phyloP scores from a whole-genome alignment of 2,797 vertebrate species.

The Mormyrus hasselquistii region DNA sequence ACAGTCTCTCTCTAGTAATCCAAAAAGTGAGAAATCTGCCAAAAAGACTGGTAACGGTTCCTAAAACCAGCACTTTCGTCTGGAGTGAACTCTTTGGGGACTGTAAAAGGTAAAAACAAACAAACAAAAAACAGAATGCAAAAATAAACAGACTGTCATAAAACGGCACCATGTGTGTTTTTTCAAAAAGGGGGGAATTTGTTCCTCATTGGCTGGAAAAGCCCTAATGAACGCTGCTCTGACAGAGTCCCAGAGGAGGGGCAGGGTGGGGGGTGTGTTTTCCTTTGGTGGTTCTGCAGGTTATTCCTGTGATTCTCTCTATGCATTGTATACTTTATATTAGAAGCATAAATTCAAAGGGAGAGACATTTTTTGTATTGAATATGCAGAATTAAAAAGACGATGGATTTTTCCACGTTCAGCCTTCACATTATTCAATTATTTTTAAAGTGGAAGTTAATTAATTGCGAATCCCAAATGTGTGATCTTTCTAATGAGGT shows the following conservation, averaged over 20 bases:
- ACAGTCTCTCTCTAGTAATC: conserved; percentile 30
- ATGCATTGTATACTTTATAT: conserved; percentile 47
- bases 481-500: conserved; percentile 30
- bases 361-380: conserved; percentile 35
- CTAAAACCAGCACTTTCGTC: conserved; percentile 22
- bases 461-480: conserved; percentile 21
- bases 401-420: conserved; percentile 18
- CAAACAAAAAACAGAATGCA: not conserved
- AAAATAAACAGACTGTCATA: not conserved
- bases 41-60: conserved; percentile 28
- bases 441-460: not conserved
- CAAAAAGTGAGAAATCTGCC: conserved; percentile 45
- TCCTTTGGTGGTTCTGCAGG: conserved; percentile 45
- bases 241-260: conserved; percentile 24
- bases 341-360: conserved; percentile 22
- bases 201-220: conserved; percentile 21
- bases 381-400: conserved; percentile 11
- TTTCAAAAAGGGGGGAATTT: not conserved
- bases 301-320: conserved; percentile 35
- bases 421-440: not conserved
- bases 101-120: not conserved
- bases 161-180: conserved; percentile 8
- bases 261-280: conserved; percentile 39
- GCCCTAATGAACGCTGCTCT: conserved; percentile 43
- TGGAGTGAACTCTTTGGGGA: not conserved